Evolutionary conservation across 2,888 invertebrate genomes (phyloP), one percentile per base, ranked within the genome.

Genomic region (Sinotaia quadrata): DNA sequence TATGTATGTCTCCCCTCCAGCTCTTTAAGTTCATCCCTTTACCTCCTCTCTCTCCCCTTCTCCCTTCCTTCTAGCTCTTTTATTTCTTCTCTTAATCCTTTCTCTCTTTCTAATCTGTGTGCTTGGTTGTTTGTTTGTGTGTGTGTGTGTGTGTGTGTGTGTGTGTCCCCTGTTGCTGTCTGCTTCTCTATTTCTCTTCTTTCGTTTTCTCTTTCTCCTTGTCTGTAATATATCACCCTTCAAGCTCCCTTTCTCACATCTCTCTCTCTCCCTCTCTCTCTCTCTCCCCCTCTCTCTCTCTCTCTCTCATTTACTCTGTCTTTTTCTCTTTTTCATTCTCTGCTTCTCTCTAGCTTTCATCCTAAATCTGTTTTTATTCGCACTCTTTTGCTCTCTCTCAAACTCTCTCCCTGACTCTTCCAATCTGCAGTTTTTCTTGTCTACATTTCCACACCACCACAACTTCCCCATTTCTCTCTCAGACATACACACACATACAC

Each of bases 141-240:
- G 41, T 41, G 41, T 41, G 41, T 41, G 41, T 41, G 41, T 52
- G 8, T 52, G n/a, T 52, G n/a, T 52, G 52, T 52, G n/a, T 21
- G 52, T 52, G 15, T 52, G 24, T 41, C 44, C 12, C 44, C 18
- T 15, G 12, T n/a, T n/a, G n/a, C n/a, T n/a, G n/a, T n/a, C n/a
- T n/a, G 12, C 18, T 41, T 41, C 44, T 41, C 44, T 15, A 12
- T 41, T 15, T 41, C 44, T 41, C 12, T 41, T 15, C 18, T 15
- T 41, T 41, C 18, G 12, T 41, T 15, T 41, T 18, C 10, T 31
- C 34, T 34, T 36, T 10, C 34, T 34, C 44, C 41, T 41, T 44
- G 37, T 18, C 66, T 29, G 58, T 21, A 44, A 8, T 52, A 31
- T 31, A 37, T 37, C 56, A 56, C 60, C 44, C 56, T 36, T 24